Conservation (phyloP, 1,140 invertebrate genomes). For the Drosophila elegans region DNA sequence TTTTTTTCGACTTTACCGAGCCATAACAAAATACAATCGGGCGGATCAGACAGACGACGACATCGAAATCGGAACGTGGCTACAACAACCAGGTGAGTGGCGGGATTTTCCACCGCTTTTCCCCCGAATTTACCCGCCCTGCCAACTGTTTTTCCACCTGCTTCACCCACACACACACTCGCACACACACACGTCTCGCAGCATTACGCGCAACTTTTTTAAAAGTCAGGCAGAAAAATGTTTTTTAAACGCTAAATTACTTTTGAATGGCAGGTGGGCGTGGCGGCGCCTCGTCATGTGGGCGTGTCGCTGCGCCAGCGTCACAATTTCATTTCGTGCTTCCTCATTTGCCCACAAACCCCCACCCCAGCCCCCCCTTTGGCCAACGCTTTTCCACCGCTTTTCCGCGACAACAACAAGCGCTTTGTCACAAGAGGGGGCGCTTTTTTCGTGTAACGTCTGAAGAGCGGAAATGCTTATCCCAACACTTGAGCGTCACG, state of each 20-base stretch:
- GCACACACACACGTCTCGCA: conserved; percentile 42
- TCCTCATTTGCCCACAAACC: conserved; percentile 50
- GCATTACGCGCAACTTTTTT: conserved; percentile 78
- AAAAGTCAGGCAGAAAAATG: conserved; percentile 81
- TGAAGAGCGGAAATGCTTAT: conserved; percentile 82
- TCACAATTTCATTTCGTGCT: conserved; percentile 79
- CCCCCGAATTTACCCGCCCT: background rate
- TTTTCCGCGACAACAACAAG: conserved; percentile 26
- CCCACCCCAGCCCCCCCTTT: background rate
- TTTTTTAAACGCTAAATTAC: conserved; percentile 83
- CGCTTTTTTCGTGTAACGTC: conserved; percentile 72
- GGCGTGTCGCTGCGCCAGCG: conserved; percentile 61
- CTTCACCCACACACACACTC: conserved; percentile 4
- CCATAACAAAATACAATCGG: conserved; percentile 74
- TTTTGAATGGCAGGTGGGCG: conserved; percentile 76
- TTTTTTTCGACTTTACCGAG: conserved; percentile 20
- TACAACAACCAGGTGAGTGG: conserved; percentile 66
- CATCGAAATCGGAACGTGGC: conserved; percentile 72
- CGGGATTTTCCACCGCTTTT: conserved; percentile 13
- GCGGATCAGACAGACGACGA: conserved; percentile 74
- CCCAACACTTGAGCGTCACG: conserved; percentile 79
- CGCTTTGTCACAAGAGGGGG: conserved; percentile 33
- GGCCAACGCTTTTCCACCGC: conserved; percentile 5
- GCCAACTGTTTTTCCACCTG: background rate
- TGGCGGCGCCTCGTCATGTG: conserved; percentile 25